Base-by-base conservation (phyloP, 30 jellyfish, hydroid and myxozoan genomes). In the Turritopsis dohrnii region DNA sequence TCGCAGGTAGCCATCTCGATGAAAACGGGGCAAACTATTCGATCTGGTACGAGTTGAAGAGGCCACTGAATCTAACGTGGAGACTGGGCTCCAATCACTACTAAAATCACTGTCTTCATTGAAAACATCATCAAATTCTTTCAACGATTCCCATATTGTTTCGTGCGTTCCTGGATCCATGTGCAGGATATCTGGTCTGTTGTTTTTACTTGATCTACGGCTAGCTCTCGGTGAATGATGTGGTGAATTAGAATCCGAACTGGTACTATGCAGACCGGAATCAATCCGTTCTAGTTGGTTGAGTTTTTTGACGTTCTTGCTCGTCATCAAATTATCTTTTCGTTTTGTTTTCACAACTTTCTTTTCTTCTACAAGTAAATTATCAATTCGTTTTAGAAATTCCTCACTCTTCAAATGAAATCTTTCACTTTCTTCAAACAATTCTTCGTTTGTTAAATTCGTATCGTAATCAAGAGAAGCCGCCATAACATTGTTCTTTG, bases 1-100 rank as follows among this genome's bases (percentile, higher is more conserved):
- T 31, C 53, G 81, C 21, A n/a, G 27, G 66, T 29, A 30, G 66
- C 30, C 30, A 9, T 1, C 77, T 27, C 30, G 28, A 27, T 27
- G 30, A n/a, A 16, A 16, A 74, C 16, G 53, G 54, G 83, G 65
- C 8, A 74, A 9, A 74, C 83, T 74, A 17, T 74, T 26, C 9
- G 83, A 74, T 0, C 83, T 72, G 7, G 28, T 29, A 30, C 65
- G 83, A 74, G 65, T 74, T 23, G 81, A 72, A 52, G 90, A 84
- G 83, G 31, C 25, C 21, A 65, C 81, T 29, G 82, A 28, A 21
- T 89, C 91, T 28, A 90, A 65, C 16, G 97, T 85, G 5, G 97
- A 90, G 29, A 83, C 65, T 18, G 95, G 97, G 69, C 97, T 90
- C 97, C 97, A 85, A 23, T 90, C 97, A 21, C 96, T 90, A 76